phyloP scores from a whole-genome alignment of 1,140 invertebrate species.

The Atta colombica region DNA sequence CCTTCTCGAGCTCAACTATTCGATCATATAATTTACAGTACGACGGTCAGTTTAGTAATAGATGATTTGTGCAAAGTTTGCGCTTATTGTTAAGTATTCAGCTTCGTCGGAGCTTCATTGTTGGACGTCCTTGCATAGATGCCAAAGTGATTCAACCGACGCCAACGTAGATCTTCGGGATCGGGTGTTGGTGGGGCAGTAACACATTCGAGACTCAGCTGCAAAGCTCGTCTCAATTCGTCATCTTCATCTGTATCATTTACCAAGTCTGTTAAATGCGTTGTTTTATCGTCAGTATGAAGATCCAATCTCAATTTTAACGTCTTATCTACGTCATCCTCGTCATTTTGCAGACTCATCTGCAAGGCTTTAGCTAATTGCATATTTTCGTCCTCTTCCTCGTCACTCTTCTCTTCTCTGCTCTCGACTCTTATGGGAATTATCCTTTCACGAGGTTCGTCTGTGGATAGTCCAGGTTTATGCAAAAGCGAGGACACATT shows the following conservation, averaged over 20 bases:
- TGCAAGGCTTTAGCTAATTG: conserved; percentile 86
- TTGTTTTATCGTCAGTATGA: conserved; percentile 56
- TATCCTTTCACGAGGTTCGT: conserved; percentile 76
- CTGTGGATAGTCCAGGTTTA: conserved; percentile 28
- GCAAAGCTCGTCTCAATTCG: conserved; percentile 86
- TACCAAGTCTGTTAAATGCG: conserved; percentile 14
- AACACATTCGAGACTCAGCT: conserved; percentile 87
- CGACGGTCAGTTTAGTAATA: conserved; percentile 37
- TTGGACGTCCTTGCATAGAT: conserved; percentile 75
- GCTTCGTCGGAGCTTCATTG: conserved; percentile 80
- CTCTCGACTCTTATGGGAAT: conserved; percentile 80
- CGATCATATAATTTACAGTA: conserved; percentile 73
- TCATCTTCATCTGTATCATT: conserved; percentile 85
- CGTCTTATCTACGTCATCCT: conserved; percentile 76
- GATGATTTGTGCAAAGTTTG: conserved; percentile 57
- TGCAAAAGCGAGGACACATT: conserved; percentile 6
- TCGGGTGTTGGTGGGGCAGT: conserved; percentile 83
- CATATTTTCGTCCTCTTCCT: conserved; percentile 86
- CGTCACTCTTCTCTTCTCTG: conserved; percentile 84
- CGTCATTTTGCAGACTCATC: conserved; percentile 85
- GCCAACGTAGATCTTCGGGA: conserved; percentile 82
- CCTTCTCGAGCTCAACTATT: conserved; percentile 48
- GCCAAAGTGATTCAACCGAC: conserved; percentile 75
- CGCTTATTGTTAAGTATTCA: conserved; percentile 83
- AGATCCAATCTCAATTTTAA: conserved; percentile 78